Evolutionary conservation across 92 coral and sea anemone species (phyloP).

Genomic region (Scolanthus callimorphus): DNA sequence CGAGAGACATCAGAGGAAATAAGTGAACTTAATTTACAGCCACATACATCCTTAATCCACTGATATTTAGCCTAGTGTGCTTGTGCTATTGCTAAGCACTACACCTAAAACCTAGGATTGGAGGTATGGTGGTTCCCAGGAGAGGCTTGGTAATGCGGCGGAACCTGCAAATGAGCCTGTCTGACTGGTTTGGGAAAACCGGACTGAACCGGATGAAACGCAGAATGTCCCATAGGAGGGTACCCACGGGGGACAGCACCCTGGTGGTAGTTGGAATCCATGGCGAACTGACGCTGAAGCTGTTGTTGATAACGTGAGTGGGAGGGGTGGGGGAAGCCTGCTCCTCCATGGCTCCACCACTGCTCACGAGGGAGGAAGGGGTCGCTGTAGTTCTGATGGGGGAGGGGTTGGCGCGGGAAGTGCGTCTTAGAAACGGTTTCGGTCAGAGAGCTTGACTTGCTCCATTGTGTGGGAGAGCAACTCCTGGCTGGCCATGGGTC

Average conservation of each 20-base stretch:
- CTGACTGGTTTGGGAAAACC: slow-evolving; percentile 47
- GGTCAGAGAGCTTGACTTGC: slow-evolving; percentile 64
- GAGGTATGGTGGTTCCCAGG: slow-evolving; percentile 73
- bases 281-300: slow-evolving; percentile 80
- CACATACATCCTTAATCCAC: too few relatives aligned
- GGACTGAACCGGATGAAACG: slow-evolving; percentile 73
- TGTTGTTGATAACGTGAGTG: slow-evolving; percentile 70
- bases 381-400: slow-evolving; percentile 81
- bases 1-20: too few relatives aligned
- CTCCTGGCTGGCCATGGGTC: slow-evolving; percentile 75
- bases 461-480: slow-evolving; percentile 75
- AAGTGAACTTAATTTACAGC: too few relatives aligned
- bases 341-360: slow-evolving; percentile 67
- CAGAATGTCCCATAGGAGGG: slow-evolving; percentile 52
- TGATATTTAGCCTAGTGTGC: too few relatives aligned
- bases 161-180: slow-evolving; percentile 78
- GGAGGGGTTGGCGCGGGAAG: slow-evolving; percentile 56
- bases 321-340: slow-evolving; percentile 56
- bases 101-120: slow-evolving; percentile 66
- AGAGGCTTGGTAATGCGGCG: slow-evolving; percentile 49
- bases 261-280: slow-evolving; percentile 65
- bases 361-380: slow-evolving; percentile 79
- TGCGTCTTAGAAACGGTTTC: slow-evolving; percentile 51
- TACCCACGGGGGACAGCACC: slow-evolving; percentile 56
- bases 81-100: neutral